Conservation (phyloP, 2,113 vertebrate species). For the Muntiacus muntjak region DNA sequence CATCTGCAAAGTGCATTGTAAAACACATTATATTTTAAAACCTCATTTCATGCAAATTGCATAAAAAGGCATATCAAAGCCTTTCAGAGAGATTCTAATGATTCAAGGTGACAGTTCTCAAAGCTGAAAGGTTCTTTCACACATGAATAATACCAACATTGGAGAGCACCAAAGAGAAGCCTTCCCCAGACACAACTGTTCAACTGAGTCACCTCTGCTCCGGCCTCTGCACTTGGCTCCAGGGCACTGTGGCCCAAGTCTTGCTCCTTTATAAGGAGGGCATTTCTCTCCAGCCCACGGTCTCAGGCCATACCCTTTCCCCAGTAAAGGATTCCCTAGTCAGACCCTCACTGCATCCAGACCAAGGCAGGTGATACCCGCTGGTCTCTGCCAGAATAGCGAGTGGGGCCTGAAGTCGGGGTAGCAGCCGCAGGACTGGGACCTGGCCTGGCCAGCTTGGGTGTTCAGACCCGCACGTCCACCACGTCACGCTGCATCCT, state of each 20-base stretch:
- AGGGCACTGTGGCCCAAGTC: fast-evolving
- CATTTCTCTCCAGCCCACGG: too few species aligned
- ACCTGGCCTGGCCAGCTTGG: neutral
- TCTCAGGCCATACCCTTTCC: neutral
- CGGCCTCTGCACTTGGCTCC: neutral
- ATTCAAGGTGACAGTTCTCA: slow-evolving; percentile 13
- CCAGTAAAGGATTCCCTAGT: neutral
- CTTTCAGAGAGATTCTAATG: neutral
- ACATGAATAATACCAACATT: neutral
- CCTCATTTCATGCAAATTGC: slow-evolving; percentile 52
- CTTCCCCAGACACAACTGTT: neutral
- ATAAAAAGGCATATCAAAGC: slow-evolving; percentile 17
- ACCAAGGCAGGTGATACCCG: neutral
- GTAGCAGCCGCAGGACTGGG: neutral
- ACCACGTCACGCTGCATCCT: neutral
- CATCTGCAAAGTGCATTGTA: slow-evolving; percentile 35
- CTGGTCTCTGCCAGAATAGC: neutral
- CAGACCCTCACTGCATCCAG: neutral
- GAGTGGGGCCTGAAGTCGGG: fast-evolving
- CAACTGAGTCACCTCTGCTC: fast-evolving
- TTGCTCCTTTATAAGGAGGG: fast-evolving
- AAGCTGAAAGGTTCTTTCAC: neutral
- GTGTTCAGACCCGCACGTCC: neutral
- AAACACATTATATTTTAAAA: slow-evolving; percentile 30
- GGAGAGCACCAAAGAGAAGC: neutral